phyloP scores from a whole-genome alignment of 1,140 invertebrate genomes.

The Argopecten irradians region DNA sequence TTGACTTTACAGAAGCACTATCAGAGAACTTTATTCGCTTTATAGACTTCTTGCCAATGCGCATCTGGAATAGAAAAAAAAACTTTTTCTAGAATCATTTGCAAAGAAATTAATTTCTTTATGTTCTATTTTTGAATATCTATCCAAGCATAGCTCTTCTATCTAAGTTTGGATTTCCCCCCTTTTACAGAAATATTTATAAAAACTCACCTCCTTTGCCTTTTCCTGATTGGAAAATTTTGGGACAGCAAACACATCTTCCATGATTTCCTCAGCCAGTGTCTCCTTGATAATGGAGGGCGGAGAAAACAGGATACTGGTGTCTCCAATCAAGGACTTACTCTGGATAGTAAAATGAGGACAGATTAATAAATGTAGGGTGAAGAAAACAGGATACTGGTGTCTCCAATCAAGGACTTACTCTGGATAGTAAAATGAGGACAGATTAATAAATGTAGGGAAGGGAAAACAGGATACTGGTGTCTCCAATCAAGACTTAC shows the following conservation, averaged over 20 bases:
- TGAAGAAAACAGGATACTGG: slow-evolving; percentile 89
- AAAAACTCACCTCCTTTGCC: slow-evolving; percentile 24
- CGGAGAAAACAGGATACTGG: slow-evolving; percentile 89
- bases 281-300: slow-evolving; percentile 85
- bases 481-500: slow-evolving; percentile 89
- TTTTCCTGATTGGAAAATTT: slow-evolving; percentile 32
- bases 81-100: background rate
- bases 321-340: slow-evolving; percentile 88
- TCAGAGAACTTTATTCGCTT: background rate
- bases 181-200: slow-evolving; percentile 25
- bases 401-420: slow-evolving; percentile 88
- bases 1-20: background rate
- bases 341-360: slow-evolving; percentile 81
- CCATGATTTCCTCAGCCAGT: slow-evolving; percentile 75
- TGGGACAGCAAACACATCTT: slow-evolving; percentile 70
- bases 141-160: slow-evolving; percentile 41
- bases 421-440: slow-evolving; percentile 81
- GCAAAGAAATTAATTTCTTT: background rate
- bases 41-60: background rate
- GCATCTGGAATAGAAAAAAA: background rate
- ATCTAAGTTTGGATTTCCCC: slow-evolving; percentile 38
- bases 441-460: slow-evolving; percentile 82
- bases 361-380: slow-evolving; percentile 82
- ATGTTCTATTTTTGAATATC: background rate
- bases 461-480: slow-evolving; percentile 89